phyloP scores from a whole-genome alignment of 1,140 invertebrate genomes.

The Drosophila navojoa region DNA sequence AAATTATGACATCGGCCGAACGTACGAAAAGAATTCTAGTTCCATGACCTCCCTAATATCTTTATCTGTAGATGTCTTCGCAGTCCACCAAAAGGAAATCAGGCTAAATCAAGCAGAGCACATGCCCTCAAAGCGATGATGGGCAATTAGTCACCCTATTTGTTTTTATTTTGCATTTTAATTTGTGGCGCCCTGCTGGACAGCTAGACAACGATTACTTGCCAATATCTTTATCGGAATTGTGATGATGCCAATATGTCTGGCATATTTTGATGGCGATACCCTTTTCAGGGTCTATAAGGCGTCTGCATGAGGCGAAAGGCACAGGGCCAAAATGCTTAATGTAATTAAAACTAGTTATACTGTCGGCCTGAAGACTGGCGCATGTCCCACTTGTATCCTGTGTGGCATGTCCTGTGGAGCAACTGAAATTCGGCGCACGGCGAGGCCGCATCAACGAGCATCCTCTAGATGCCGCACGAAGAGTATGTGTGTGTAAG shows the following conservation, averaged over 20 bases:
- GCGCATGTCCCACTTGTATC: neutral
- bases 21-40: neutral
- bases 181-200: neutral
- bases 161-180: too few species aligned
- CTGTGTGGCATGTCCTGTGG: neutral
- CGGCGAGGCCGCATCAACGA: neutral
- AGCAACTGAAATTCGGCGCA: conserved; percentile 47
- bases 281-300: neutral
- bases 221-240: neutral
- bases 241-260: neutral
- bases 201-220: neutral
- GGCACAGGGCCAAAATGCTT: conserved; percentile 64
- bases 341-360: conserved; percentile 79
- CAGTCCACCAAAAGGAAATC: neutral
- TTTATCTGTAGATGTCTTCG: too few species aligned
- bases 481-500: neutral
- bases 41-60: neutral
- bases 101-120: too few species aligned
- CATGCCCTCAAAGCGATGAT: too few species aligned
- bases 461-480: conserved; percentile 1
- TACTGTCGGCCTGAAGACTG: conserved; percentile 47
- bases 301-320: neutral
- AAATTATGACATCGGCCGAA: neutral
- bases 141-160: too few species aligned
- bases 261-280: neutral